Conservation (phyloP, 2,113 vertebrate species). For the Panurus biarmicus region DNA sequence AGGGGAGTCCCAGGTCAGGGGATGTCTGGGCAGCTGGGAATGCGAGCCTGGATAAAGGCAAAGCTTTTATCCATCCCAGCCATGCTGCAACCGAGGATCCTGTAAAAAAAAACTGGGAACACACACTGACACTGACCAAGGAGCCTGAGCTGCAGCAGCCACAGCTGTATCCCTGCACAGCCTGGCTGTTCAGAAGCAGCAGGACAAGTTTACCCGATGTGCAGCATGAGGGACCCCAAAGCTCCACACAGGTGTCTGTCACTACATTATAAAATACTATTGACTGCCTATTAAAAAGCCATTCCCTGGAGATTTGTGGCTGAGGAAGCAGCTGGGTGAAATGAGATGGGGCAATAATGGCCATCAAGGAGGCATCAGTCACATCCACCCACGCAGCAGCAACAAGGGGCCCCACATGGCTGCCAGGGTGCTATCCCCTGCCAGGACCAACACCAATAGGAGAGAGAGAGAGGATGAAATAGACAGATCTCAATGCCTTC, state of each 20-base stretch:
- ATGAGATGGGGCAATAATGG: neutral
- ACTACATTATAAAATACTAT: neutral
- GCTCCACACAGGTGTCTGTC: rapidly evolving
- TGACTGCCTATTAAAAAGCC: neutral
- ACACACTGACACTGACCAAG: neutral
- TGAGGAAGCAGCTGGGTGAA: neutral
- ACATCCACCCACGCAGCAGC: neutral
- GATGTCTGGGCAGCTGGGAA: neutral
- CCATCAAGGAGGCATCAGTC: neutral
- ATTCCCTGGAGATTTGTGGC: neutral
- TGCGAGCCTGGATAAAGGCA: neutral
- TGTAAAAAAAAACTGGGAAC: rapidly evolving
- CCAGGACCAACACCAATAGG: neutral
- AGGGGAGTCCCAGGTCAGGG: neutral
- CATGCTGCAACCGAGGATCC: neutral
- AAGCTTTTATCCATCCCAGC: neutral
- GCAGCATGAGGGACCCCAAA: rapidly evolving
- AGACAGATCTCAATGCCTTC: rapidly evolving
- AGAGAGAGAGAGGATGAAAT: neutral
- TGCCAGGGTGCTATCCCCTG: neutral
- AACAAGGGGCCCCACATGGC: neutral
- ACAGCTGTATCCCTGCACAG: neutral
- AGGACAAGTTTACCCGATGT: rapidly evolving
- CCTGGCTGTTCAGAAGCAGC: neutral
- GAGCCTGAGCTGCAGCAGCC: neutral